phyloP scores from a whole-genome alignment of 2,113 vertebrate species.

The Hassar affinis region DNA sequence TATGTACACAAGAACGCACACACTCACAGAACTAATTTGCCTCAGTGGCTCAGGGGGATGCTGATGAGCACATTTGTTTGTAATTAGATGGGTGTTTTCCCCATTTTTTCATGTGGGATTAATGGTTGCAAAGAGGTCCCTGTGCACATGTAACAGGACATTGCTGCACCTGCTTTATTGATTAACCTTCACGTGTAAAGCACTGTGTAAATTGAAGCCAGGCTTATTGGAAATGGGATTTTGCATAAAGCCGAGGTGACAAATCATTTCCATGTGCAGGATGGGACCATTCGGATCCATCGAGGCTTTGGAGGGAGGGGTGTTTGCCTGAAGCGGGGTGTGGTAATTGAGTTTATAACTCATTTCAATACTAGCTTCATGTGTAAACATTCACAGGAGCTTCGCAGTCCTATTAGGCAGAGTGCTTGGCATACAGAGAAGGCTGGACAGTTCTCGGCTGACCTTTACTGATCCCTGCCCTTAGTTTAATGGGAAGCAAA shows the following conservation, averaged over 20 bases:
- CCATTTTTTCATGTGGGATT: slow-evolving; percentile 34
- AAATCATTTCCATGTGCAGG: slow-evolving; percentile 36
- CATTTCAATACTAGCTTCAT: slow-evolving; percentile 42
- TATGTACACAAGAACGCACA: not conserved
- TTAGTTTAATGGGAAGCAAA: slow-evolving; percentile 23
- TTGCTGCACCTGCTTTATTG: slow-evolving; percentile 49
- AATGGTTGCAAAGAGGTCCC: slow-evolving; percentile 26
- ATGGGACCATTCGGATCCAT: slow-evolving; percentile 12
- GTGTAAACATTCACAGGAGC: slow-evolving; percentile 38
- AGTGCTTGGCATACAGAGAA: slow-evolving; percentile 28
- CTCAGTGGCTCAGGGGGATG: slow-evolving; percentile 21
- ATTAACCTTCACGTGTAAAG: slow-evolving; percentile 59
- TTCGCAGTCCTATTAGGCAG: not conserved
- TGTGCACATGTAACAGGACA: slow-evolving; percentile 32
- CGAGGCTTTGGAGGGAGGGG: not conserved
- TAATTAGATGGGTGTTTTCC: slow-evolving; percentile 46
- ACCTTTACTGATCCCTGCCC: slow-evolving; percentile 32
- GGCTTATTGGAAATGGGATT: slow-evolving; percentile 54
- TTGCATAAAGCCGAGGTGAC: slow-evolving; percentile 40
- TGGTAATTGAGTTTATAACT: slow-evolving; percentile 49
- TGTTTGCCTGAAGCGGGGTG: slow-evolving; percentile 36
- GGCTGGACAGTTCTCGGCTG: slow-evolving; percentile 28
- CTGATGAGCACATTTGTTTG: slow-evolving; percentile 51
- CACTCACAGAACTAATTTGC: slow-evolving; percentile 21
- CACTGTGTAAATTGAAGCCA: slow-evolving; percentile 54